Evolutionary conservation across 2,113 vertebrate species (phyloP).

Genomic region (Triplophysa tibetana): DNA sequence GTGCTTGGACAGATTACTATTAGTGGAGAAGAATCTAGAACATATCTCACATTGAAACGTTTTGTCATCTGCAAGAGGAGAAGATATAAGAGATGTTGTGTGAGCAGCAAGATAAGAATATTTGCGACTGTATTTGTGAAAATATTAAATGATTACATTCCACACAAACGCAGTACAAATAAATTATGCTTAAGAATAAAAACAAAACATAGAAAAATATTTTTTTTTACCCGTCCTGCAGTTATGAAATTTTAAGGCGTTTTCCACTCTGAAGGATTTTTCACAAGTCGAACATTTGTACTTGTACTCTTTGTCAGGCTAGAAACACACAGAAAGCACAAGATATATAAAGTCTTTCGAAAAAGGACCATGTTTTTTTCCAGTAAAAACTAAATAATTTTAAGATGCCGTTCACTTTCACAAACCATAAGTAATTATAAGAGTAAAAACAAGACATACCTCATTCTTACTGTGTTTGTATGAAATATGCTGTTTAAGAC

Average conservation of each 20-base stretch:
- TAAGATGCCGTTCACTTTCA: background rate
- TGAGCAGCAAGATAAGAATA: background rate
- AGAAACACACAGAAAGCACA: conserved; percentile 36
- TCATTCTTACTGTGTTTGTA: conserved; percentile 97
- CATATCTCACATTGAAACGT: conserved; percentile 99
- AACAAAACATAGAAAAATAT: background rate
- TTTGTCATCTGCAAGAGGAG: conserved; percentile 86
- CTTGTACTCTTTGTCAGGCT: conserved; percentile 90
- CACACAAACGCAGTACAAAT: too few relatives aligned
- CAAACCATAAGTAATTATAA: background rate
- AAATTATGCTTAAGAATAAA: background rate
- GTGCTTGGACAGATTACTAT: conserved; percentile 99
- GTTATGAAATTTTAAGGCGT: conserved; percentile 95
- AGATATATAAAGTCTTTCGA: conserved; percentile 9
- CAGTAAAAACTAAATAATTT: too few relatives aligned
- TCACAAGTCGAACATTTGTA: conserved; percentile 90
- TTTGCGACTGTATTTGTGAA: too few relatives aligned
- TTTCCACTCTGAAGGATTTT: conserved; percentile 94
- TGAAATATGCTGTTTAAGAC: conserved; percentile 97
- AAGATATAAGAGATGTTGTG: background rate
- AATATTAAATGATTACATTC: too few relatives aligned
- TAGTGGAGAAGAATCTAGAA: conserved; percentile 98
- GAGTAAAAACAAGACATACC: conserved; percentile 64
- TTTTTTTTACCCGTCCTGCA: conserved; percentile 86
- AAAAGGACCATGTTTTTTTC: too few relatives aligned